Conservation (phyloP, 2,888 invertebrate genomes). For the Penaeus monodon region DNA sequence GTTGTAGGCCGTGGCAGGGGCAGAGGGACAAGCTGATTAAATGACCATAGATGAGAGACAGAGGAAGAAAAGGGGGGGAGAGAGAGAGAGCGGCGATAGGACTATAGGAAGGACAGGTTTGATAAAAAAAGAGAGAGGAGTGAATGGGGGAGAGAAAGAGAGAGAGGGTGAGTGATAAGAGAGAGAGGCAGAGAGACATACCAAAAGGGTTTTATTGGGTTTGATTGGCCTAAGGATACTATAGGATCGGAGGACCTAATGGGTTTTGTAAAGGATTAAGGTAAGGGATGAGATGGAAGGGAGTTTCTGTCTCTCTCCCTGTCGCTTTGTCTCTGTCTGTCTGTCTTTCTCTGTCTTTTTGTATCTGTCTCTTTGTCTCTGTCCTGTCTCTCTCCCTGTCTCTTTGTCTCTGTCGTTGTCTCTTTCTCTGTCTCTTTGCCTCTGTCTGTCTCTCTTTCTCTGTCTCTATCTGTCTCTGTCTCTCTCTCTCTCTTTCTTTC, state of each 20-base stretch:
- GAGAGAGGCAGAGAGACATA: too few relatives aligned
- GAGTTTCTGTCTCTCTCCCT: neutral
- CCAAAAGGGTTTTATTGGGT: too few relatives aligned
- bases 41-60: neutral
- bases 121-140: neutral
- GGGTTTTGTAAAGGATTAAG: too few relatives aligned
- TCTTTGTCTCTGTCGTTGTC: neutral
- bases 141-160: too few relatives aligned
- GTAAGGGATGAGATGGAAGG: too few relatives aligned
- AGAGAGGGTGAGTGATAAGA: too few relatives aligned
- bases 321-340: neutral
- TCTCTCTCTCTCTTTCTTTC: neutral
- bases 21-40: neutral
- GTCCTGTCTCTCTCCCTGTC: constrained; percentile 7
- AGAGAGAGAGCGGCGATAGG: neutral
- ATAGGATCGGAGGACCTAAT: too few relatives aligned
- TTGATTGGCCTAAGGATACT: too few relatives aligned
- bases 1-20: neutral
- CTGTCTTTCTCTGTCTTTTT: constrained; percentile 5
- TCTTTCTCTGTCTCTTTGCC: neutral
- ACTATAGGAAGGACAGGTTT: neutral
- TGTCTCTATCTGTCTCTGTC: neutral
- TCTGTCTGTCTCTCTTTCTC: neutral
- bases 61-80: neutral
- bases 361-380: neutral